Evolutionary conservation across 2,113 vertebrate genomes (phyloP).

Genomic region (Gracilinanus agilis): DNA sequence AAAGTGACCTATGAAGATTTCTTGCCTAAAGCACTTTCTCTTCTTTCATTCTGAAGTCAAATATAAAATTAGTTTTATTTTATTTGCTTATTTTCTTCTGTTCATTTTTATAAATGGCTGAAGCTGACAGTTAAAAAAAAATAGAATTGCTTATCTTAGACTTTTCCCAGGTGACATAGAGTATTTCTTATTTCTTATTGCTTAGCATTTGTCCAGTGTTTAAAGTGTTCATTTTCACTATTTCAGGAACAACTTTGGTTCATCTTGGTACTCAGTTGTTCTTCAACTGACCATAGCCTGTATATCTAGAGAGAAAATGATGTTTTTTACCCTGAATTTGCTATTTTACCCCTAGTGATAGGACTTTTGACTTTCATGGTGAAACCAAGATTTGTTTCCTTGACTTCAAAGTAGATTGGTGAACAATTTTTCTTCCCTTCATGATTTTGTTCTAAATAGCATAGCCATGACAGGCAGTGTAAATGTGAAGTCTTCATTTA

Average conservation of each 20-base stretch:
- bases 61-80: conserved; percentile 16
- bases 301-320: conserved; percentile 36
- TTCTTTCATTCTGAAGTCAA: conserved; percentile 21
- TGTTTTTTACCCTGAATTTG: conserved; percentile 62
- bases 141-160: conserved; percentile 5
- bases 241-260: conserved; percentile 25
- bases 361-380: conserved; percentile 59
- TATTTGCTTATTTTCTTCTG: background rate
- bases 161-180: conserved; percentile 23
- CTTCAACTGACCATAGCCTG: conserved; percentile 18
- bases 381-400: conserved; percentile 45
- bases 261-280: background rate
- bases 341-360: conserved; percentile 43
- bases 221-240: conserved; percentile 10
- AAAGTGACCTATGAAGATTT: conserved; percentile 18
- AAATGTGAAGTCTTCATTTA: conserved; percentile 36
- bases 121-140: conserved; percentile 51
- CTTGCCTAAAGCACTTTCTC: conserved; percentile 20
- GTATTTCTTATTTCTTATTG: conserved; percentile 26
- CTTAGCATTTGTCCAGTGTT: background rate
- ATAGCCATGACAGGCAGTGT: background rate
- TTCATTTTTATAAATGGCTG: background rate
- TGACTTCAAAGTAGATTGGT: conserved; percentile 41
- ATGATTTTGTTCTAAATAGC: conserved; percentile 48
- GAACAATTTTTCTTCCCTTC: conserved; percentile 48